Evolutionary conservation across 2,113 vertebrate genomes (phyloP).

Genomic region (Pavo muticus): DNA sequence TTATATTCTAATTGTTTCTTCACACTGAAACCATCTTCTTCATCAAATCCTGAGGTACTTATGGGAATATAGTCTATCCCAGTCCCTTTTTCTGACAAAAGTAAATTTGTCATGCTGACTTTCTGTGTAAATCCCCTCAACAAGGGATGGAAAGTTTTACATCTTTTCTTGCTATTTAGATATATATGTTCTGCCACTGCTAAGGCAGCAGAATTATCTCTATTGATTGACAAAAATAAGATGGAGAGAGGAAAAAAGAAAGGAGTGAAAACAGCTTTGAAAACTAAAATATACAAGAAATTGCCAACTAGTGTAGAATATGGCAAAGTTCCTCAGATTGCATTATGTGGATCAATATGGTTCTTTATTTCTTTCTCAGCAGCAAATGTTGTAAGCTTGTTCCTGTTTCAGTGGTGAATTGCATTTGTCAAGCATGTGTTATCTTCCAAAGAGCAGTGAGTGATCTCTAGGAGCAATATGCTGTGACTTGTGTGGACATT

Average conservation of each 20-base stretch:
- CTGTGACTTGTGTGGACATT: rapidly evolving
- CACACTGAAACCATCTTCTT: slow-evolving; percentile 13
- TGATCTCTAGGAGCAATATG: background rate
- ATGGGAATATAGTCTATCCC: background rate
- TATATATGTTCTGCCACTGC: background rate
- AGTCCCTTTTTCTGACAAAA: background rate
- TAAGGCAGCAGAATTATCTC: background rate
- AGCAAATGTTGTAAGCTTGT: background rate
- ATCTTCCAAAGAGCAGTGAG: background rate
- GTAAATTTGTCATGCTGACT: background rate
- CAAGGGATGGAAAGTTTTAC: rapidly evolving
- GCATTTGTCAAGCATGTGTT: background rate
- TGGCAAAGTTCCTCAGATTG: background rate
- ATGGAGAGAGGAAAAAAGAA: background rate
- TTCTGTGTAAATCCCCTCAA: background rate
- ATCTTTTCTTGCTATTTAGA: background rate
- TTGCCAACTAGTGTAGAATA: background rate
- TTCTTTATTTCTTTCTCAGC: background rate
- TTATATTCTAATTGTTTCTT: slow-evolving; percentile 21
- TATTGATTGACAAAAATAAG: rapidly evolving
- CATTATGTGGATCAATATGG: rapidly evolving
- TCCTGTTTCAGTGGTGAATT: background rate
- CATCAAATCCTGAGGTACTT: background rate
- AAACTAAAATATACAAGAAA: background rate
- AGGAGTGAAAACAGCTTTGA: background rate